phyloP scores from a whole-genome alignment of 1,140 invertebrate genomes.

The Lerema accius region DNA sequence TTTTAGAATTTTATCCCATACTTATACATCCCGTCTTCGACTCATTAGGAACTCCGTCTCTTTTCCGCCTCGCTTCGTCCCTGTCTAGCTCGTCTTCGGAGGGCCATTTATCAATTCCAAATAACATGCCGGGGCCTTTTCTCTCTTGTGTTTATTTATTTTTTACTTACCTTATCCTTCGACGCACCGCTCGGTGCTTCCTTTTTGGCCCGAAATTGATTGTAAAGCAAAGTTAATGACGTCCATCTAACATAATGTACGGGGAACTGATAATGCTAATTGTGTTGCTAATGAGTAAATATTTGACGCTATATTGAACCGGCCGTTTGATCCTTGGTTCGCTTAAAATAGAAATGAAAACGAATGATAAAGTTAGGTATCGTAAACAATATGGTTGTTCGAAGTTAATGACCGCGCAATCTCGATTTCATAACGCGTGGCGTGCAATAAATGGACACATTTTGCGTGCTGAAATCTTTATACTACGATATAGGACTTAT shows the following conservation, averaged over 20 bases:
- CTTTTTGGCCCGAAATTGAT: conserved; percentile 76
- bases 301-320: conserved; percentile 38
- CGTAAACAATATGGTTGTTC: conserved; percentile 8
- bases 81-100: conserved; percentile 66
- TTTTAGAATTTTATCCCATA: conserved; percentile 64
- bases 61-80: conserved; percentile 61
- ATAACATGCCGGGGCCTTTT: conserved; percentile 78
- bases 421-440: conserved; percentile 45
- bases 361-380: conserved; percentile 2
- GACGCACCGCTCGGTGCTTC: conserved; percentile 63
- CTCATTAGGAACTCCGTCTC: conserved; percentile 71
- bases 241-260: conserved; percentile 61
- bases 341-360: conserved; percentile 17
- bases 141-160: conserved; percentile 73
- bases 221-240: conserved; percentile 77
- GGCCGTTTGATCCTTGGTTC: conserved; percentile 17
- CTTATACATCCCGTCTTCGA: conserved; percentile 55
- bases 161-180: conserved; percentile 78
- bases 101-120: conserved; percentile 81
- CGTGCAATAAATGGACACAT: conserved; percentile 54
- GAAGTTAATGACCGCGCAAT: conserved; percentile 44
- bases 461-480: conserved; percentile 57
- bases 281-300: conserved; percentile 62
- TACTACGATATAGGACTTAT: conserved; percentile 50
- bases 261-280: conserved; percentile 74